Evolutionary conservation across 2,888 invertebrate genomes (phyloP), one percentile per base, ranked within the genome.

Genomic region (Stenodera caucasica): DNA sequence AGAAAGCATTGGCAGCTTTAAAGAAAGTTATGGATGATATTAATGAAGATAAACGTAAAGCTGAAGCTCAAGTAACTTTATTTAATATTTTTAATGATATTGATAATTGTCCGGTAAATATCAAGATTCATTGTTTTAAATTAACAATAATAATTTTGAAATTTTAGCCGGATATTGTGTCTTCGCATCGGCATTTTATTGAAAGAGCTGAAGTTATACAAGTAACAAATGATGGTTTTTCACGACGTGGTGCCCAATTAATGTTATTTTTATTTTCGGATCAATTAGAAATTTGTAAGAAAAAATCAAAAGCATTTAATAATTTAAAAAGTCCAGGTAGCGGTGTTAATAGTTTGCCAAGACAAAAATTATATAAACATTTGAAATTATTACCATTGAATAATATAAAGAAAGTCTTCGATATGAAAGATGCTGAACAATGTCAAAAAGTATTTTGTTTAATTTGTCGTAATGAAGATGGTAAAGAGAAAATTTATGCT

Each of bases 41-140:
- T 72, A 99, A 99, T 82, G 98, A 98, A 83, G 96, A 97, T 82
- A 98, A 97, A 81, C 85, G 97, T 73, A 94, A 92, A 84, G 96
- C 97, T 0, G 98, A 98, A 82, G 94, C 94, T 12, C 94, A 96
- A 81, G 87, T 96, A 78, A 94, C 92, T 70, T 92, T 98, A 86
- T 97, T 99, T 82, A 95, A 96, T 82, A 94, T 98, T 68, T 94
- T 97, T 81, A 96, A 98, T 80, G 97, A 98, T 78, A 98, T 99
- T 75, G 98, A 98, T 78, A 94, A 95, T 80, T 98, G 97, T 81
- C 98, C 98, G 67, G 94, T 94, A 80, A 83, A 84, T 82, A 58
- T 45, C 37, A 11, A 9, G 21, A 49, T 7, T 23, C 11, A 11
- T 26, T 33, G 15, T 35, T 50, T 33, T 1, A 23, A 32, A 21